A percentile compares a stretch with the other conserved stretches of the same genome.
Evolutionary conservation across 1,140 invertebrate genomes (phyloP).

Genomic region (Campoletis sonorensis): DNA sequence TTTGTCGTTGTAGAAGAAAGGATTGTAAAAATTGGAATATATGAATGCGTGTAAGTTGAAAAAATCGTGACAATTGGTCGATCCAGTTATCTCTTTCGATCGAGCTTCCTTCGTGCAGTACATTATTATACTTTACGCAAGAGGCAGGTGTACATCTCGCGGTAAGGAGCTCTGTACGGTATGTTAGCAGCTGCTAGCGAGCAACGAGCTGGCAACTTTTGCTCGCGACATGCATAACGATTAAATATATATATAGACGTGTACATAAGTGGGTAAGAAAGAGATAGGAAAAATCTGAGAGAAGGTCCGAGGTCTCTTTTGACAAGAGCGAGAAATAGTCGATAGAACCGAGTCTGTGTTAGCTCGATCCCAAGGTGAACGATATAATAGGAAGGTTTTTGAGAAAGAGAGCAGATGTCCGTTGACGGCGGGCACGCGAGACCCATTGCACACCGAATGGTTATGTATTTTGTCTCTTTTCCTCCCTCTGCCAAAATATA

Average conservation of each 20-base stretch:
- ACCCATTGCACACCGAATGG: conserved; percentile 58
- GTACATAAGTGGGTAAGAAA: neutral
- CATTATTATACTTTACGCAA: conserved; percentile 5
- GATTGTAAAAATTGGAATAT: too few relatives aligned
- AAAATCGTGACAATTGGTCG: too few relatives aligned
- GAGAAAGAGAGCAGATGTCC: conserved; percentile 69
- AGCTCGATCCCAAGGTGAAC: conserved; percentile 65
- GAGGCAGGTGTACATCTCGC: neutral
- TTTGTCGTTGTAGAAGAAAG: too few relatives aligned
- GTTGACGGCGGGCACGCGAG: conserved; percentile 70
- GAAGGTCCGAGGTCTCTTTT: neutral
- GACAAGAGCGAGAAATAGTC: conserved; percentile 28
- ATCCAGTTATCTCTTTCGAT: neutral
- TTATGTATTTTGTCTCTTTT: neutral
- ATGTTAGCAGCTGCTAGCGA: neutral
- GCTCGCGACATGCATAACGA: too few relatives aligned
- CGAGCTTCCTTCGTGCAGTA: neutral
- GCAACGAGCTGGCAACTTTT: neutral
- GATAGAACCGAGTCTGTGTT: conserved; percentile 46
- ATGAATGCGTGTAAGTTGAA: too few relatives aligned
- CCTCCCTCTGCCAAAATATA: too few relatives aligned
- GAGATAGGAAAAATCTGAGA: conserved; percentile 31
- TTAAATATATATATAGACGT: neutral
- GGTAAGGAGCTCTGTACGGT: neutral
- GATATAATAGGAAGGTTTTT: conserved; percentile 70